phyloP scores from a whole-genome alignment of 2,888 invertebrate genomes.

The Apodemia zela region DNA sequence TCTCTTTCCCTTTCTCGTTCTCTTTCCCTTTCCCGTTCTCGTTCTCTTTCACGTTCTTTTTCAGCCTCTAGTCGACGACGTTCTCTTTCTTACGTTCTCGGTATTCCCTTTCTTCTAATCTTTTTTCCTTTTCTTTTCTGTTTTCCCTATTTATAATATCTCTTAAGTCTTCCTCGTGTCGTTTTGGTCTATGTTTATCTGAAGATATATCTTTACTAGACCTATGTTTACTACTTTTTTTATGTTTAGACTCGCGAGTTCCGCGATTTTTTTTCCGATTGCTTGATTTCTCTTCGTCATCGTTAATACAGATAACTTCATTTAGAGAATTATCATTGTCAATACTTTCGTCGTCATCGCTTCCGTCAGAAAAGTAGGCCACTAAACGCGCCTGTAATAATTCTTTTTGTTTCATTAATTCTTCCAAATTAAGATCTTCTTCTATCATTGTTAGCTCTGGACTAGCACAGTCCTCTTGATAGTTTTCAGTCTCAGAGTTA shows the following conservation, averaged over 20 bases:
- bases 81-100: conserved; percentile 59
- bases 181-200: conserved; percentile 48
- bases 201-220: conserved; percentile 52
- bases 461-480: conserved; percentile 83
- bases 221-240: conserved; percentile 59
- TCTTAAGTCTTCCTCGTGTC: conserved; percentile 66
- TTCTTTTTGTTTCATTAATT: conserved; percentile 94
- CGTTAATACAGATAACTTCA: conserved; percentile 65
- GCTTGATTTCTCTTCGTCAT: conserved; percentile 67
- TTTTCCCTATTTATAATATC: conserved; percentile 59
- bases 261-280: conserved; percentile 58
- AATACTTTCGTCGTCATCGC: conserved; percentile 67
- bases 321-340: conserved; percentile 64
- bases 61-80: conserved; percentile 50
- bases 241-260: conserved; percentile 47
- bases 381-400: conserved; percentile 88
- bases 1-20: conserved; percentile 38
- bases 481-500: conserved; percentile 82
- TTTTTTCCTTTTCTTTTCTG: conserved; percentile 53
- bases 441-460: conserved; percentile 88
- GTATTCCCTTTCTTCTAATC: conserved; percentile 55
- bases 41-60: conserved; percentile 43
- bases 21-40: conserved; percentile 41
- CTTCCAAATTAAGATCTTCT: conserved; percentile 92
- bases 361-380: conserved; percentile 86